A percentile compares a stretch with the other conserved stretches of the same genome.
phyloP scores from a whole-genome alignment of 2,888 invertebrate genomes.

The Leptinotarsa tumamoca region DNA sequence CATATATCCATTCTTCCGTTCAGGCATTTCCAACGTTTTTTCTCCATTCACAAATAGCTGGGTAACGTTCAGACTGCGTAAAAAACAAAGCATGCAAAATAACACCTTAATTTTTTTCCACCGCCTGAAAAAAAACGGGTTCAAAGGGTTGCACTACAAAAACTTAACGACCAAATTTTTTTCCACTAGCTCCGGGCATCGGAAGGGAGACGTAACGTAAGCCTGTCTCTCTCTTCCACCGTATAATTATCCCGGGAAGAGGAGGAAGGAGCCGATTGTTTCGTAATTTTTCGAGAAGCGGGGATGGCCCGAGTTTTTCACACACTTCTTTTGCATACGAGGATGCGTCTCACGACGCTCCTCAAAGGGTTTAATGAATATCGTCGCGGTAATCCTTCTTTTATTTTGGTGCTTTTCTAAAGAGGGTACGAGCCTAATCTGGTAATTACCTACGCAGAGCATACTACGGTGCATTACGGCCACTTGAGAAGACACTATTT shows the following conservation, averaged over 20 bases:
- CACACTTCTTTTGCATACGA: constrained; percentile 49
- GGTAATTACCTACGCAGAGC: constrained; percentile 53
- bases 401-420: constrained; percentile 53
- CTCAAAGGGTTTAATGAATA: constrained; percentile 59
- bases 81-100: constrained; percentile 44
- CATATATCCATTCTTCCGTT: constrained; percentile 23
- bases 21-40: constrained; percentile 29
- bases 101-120: constrained; percentile 49
- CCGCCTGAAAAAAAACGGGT: constrained; percentile 46
- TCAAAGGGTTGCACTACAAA: constrained; percentile 46
- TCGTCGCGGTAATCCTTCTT: constrained; percentile 59
- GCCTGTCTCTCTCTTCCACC: constrained; percentile 33
- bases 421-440: constrained; percentile 45
- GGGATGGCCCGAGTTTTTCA: constrained; percentile 42
- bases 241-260: constrained; percentile 43
- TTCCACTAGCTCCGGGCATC: constrained; percentile 40
- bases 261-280: constrained; percentile 43
- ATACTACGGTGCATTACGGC: constrained; percentile 8
- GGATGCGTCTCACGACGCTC: constrained; percentile 36
- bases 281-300: constrained; percentile 36
- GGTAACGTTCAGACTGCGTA: constrained; percentile 37
- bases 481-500: constrained; percentile 17
- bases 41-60: constrained; percentile 31
- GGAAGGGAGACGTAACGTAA: constrained; percentile 27
- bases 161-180: constrained; percentile 47